Evolutionary conservation across 2,888 invertebrate species (phyloP), one percentile per base, ranked within the genome.

Genomic region (Drosophila leonis): DNA sequence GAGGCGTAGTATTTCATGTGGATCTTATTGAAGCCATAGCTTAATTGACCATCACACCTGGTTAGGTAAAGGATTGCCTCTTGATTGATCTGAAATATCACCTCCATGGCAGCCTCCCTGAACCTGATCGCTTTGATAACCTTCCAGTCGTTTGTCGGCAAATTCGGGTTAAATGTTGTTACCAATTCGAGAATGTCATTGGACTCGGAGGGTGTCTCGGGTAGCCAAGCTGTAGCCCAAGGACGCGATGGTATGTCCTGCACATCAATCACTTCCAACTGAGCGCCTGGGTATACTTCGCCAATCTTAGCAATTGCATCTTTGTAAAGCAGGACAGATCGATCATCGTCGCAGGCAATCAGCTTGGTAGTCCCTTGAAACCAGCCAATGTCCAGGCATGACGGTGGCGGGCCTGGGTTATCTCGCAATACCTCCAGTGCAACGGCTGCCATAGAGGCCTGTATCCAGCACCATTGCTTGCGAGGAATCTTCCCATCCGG

Each of bases 211-310:
- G 65, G 44, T 9, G 31, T 57, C 5, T 65, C 29, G 10, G 71
- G 70, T 2, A 74, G 56, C 71, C 74, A 71, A 39, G 71, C 52
- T 44, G 65, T 74, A 8, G 51, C 56, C 71, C 71, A 71, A 18
- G 71, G 74, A 2, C 35, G 46, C 2, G 46, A 33, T n/a, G 48
- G 61, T 44, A 74, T 71, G 29, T 65, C 33, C 37, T 29, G 18
- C 18, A 76, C 56, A 24, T 57, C 65, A 27, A 74, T 65, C 31
- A 74, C 65, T 35, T 71, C 52, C 31, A 74, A 31, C n/a, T 49
- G 75, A 4, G 69, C 59, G 10, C 63, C 55, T 4, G 63, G 46
- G 41, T 75, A 74, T 7, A 64, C 37, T 24, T 75, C 37, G 42
- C 64, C 60, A 20, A 74, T 9, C 20, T 52, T 75, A n/a, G 33